Conservation (phyloP, 2,888 invertebrate genomes). For the Panopea generosa region DNA sequence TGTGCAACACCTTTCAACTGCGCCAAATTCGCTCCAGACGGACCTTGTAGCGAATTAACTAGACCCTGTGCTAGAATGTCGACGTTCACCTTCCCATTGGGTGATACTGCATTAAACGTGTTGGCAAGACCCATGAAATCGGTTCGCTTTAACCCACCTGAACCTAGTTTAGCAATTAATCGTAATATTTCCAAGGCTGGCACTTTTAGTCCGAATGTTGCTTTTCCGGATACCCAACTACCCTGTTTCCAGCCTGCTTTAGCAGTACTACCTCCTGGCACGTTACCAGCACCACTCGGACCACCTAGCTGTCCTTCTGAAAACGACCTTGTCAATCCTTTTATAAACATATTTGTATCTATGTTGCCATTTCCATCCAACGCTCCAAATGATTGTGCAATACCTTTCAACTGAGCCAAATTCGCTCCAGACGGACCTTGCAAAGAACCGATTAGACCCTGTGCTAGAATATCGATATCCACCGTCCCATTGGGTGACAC, state of each 20-base stretch:
- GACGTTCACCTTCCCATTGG: constrained; percentile 35
- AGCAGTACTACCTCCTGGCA: too few species aligned
- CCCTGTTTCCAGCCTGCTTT: not conserved
- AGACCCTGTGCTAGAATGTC: constrained; percentile 31
- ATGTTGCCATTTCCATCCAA: constrained; percentile 49
- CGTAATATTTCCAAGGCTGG: constrained; percentile 25
- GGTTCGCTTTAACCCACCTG: constrained; percentile 18
- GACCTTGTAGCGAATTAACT: constrained; percentile 17
- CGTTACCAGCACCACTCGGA: too few species aligned
- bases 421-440: constrained; percentile 4
- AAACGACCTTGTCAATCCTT: constrained; percentile 11
- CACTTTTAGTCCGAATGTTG: not conserved
- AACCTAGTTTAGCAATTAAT: constrained; percentile 33
- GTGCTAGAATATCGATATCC: constrained; percentile 36
- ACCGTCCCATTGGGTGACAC: constrained; percentile 27
- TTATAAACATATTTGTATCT: constrained; percentile 23
- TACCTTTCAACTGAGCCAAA: constrained; percentile 31
- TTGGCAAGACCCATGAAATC: constrained; percentile 28
- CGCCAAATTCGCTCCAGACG: constrained; percentile 9
- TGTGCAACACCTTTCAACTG: constrained; percentile 41
- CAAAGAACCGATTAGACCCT: constrained; percentile 22
- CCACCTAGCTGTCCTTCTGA: too few species aligned
- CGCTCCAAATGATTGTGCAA: constrained; percentile 41
- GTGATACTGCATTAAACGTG: constrained; percentile 29
- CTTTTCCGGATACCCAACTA: not conserved